Base-by-base conservation (phyloP, 2,113 vertebrate genomes). In the Thunnus maccoyii region DNA sequence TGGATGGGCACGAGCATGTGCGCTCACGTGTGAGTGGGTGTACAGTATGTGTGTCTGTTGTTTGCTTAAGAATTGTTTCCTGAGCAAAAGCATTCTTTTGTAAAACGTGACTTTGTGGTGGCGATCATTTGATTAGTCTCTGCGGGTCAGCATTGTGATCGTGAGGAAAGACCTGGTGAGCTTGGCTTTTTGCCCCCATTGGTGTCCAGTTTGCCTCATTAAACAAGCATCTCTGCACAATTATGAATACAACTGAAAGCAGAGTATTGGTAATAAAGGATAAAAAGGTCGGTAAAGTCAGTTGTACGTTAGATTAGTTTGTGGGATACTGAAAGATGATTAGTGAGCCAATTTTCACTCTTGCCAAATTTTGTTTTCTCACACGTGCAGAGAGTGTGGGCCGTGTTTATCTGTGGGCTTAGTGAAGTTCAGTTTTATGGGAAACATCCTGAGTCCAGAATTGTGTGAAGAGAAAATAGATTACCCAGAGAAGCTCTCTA, bases 361-460 rank as follows among this genome's bases (percentile, higher is more conserved):
- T 70, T 18, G 46, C 14, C 3, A 57, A 16, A 58, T 80, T 81
- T 80, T 86, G 3, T 50, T 66, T 63, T 74, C 30, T 78, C 3
- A 5, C 81, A 48, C 52, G 64, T 87, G 86, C 72, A 80, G 13
- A 17, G 57, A 78, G 66, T 52, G 73, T 36, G 74, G 41, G 44
- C 13, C 20, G 62, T 86, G 69, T 83, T 80, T 86, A 54, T 78
- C 74, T 78, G 51, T 25, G 48, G 63, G 27, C 54, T 83, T 16
- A 51, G 30, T 64, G 32, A 78, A 80, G 78, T 64, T 76, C 0
- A 5, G 54, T 76, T 89, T 86, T 80, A 90, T 77, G 81, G 76
- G 74, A 91, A 90, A 93, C 81, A 89, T 94, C 89, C 92, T 89
- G 89, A 77, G 80, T 41, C 41, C 61, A 85, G 84, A 85, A 88